Evolutionary conservation across 2,888 invertebrate genomes (phyloP), one percentile per base, ranked within the genome.

Genomic region (Macrophya annulata): DNA sequence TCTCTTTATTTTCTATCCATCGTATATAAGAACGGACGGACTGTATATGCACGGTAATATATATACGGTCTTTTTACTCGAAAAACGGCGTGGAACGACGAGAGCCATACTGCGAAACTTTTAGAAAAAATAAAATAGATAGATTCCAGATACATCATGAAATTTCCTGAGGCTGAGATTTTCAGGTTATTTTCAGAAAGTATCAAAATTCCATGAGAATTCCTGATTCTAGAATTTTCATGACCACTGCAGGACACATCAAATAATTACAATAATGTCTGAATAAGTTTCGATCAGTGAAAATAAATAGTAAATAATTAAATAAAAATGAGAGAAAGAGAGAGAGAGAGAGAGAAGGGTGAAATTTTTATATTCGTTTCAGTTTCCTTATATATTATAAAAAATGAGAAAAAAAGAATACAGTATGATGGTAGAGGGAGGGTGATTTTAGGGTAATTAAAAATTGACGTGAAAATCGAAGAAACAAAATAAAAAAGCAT

Each of bases 381-480:
- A 62, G 62, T 62, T 62, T 62, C 4, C 12, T 48, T n/a, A 51
- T 17, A 51, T 48, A 4, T 6, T 51, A n/a, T 6, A 51, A 51
- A 51, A 1, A 51, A 51, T n/a, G n/a, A 62, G 25, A 25, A 25
- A 25, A 25, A 10, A 59, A 59, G 8, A 10, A 59, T 9, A 1
- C 25, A 37, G 68, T 37, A 15, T 17, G 68, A 68, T 37, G 1
- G 31, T 1, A 5, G 15, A 17, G 37, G 25, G 17, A 6, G 68
- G 2, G 15, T 31, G 68, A 4, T 31, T 37, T 37, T 55, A n/a
- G 15, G 37, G 68, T 48, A 83, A 83, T 65, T 83, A 90, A 89
- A 88, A 90, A 90, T 91, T 89, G 88, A 83, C 17, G 83, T 62
- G 31, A 59, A 77, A 86, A 88, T 10, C 2, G 21, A 6, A 48